Base-by-base conservation (phyloP, 2,888 invertebrate genomes). In the Mesodorylaimus sp. region DNA sequence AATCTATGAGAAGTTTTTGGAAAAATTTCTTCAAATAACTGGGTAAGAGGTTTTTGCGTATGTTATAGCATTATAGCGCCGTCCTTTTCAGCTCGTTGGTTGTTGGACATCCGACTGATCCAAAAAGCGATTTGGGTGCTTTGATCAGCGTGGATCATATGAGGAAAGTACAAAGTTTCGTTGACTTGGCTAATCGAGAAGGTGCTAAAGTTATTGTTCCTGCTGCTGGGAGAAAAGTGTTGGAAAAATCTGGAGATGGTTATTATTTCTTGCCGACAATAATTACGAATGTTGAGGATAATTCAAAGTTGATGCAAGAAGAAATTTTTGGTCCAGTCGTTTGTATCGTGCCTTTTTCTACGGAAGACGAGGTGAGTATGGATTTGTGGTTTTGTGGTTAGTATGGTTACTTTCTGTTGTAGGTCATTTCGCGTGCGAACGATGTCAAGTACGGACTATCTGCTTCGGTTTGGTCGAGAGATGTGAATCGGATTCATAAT, bases 271-370 rank as follows among this genome's bases (percentile, higher is more conserved):
- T 61, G 3, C 74, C 74, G 2, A 70, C 71, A 0, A 65, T 74
- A 1, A 64, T 75, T 10, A 62, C 68, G 1, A 65, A 65, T 26
- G 57, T 74, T 2, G 29, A 58, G 0, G 73, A 73, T 55, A 53
- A 59, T 1, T 68, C 69, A 2, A 58, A 64, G 2, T 65, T 70
- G 47, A 72, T 74, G 69, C 67, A 66, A 47, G 74, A 75, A 54
- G 75, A 75, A 58, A 74, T 75, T 32, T 75, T 75, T 60, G 75
- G 75, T 0, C 75, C 75, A 0, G 72, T 75, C 13, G 70, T 70
- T 3, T 73, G 72, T 57, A 57, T 75, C 26, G 60, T 65, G 2
- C 68, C 69, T 5, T 73, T 73, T 59, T 61, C 66, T 43, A 60
- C 60, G 21, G 65, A 66, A 45, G 56, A 62, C 19, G 69, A 70